Percentiles rank a stretch among this genome's conserved stretches.
These are phyloP conservation scores for Leptopilina myrica DNA, from an alignment of 2,888 invertebrate genomes.

Conservation along the genomic window DNA sequence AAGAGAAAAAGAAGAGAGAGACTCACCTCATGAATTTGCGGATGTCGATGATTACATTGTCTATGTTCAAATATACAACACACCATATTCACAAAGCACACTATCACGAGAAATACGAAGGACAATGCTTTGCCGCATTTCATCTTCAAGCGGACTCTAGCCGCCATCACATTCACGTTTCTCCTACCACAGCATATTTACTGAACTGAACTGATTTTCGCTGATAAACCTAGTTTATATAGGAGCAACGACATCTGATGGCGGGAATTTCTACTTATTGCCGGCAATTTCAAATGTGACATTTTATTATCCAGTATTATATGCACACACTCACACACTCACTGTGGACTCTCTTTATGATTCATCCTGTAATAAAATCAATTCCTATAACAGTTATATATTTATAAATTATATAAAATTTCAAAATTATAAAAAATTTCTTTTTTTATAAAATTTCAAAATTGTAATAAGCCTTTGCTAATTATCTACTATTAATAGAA, in stretches of 20 bases:
- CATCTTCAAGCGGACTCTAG: slow-evolving; percentile 74
- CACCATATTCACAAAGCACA: slow-evolving; percentile 66
- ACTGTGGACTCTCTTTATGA: no score
- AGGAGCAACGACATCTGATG: slow-evolving; percentile 44
- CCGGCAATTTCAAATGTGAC: no score
- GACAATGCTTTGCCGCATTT: slow-evolving; percentile 68
- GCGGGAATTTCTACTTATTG: no score
- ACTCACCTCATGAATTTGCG: slow-evolving; percentile 83
- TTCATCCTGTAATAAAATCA: no score
- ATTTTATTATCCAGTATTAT: no score
- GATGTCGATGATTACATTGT: slow-evolving; percentile 82
- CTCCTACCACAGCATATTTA: slow-evolving; percentile 70
- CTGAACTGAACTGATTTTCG: slow-evolving; percentile 67
- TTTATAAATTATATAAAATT: no score
- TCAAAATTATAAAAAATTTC: no score
- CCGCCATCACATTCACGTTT: slow-evolving; percentile 70
- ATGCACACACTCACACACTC: no score
- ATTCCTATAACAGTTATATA: no score
- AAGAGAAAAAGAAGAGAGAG: slow-evolving; percentile 50
- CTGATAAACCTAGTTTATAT: slow-evolving; percentile 67
- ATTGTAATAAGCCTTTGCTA: no score
- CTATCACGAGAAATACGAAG: slow-evolving; percentile 66
- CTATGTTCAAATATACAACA: slow-evolving; percentile 72
- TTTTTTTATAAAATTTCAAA: no score
- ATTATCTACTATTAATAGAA: no score